A percentile compares a stretch with the other conserved stretches of the same genome.
Evolutionary conservation across 2,797 vertebrate species (phyloP).

Genomic region (Acestrorhynchus altus): DNA sequence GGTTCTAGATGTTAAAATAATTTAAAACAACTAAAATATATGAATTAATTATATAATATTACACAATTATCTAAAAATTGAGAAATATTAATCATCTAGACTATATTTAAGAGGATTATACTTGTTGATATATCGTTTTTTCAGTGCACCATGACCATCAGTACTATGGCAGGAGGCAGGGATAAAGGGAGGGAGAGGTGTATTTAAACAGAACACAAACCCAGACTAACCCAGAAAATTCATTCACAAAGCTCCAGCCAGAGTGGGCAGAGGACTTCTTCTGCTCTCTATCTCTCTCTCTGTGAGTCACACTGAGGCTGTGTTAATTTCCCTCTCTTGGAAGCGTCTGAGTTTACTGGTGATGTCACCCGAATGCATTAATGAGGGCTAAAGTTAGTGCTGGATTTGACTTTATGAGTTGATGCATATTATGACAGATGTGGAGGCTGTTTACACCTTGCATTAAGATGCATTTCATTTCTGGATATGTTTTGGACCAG

Average conservation of each 20-base stretch:
- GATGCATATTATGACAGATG: neutral
- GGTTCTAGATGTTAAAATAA: too few species aligned
- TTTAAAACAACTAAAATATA: too few species aligned
- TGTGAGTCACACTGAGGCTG: neutral
- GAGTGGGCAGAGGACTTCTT: conserved; percentile 32
- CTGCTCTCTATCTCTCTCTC: neutral
- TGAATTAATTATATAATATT: too few species aligned
- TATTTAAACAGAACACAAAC: neutral
- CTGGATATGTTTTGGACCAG: too few species aligned
- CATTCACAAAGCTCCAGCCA: conserved; percentile 30
- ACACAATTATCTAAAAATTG: too few species aligned
- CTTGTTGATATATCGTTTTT: too few species aligned
- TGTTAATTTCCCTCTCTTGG: neutral
- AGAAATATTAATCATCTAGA: too few species aligned
- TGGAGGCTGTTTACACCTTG: too few species aligned
- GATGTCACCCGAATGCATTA: conserved; percentile 4
- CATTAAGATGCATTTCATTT: neutral
- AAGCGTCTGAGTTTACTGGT: conserved; percentile 6
- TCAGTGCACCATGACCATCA: neutral
- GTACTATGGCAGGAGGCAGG: neutral
- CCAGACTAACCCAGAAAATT: conserved; percentile 8
- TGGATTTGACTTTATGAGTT: neutral
- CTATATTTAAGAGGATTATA: too few species aligned
- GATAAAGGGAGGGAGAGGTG: conserved; percentile 9
- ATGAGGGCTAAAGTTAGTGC: neutral